These are phyloP conservation scores for Labeo catla DNA, from an alignment of 2,113 vertebrate genomes.

Conservation along the genomic window DNA sequence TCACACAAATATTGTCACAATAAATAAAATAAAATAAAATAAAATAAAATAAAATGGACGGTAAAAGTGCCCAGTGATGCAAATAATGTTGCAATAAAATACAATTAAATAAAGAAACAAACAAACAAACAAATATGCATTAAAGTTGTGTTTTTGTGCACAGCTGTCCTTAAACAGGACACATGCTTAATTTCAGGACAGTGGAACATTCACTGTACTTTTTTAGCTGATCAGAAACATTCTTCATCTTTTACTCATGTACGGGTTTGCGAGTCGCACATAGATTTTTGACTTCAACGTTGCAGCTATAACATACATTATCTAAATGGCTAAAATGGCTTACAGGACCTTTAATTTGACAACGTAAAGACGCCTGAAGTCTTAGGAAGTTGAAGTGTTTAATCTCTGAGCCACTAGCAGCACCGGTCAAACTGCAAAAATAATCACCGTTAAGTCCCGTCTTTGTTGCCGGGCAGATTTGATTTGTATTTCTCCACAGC, in stretches of 20 bases:
- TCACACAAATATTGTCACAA: not conserved
- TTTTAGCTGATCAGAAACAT: not conserved
- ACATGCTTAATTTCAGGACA: not conserved
- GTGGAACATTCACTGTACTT: not conserved
- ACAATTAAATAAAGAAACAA: not conserved
- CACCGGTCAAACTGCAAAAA: not conserved
- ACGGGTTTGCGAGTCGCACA: too few relatives aligned
- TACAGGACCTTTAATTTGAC: not conserved
- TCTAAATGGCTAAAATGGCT: not conserved
- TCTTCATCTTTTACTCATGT: not conserved
- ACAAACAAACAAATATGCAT: not conserved
- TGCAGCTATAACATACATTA: not conserved
- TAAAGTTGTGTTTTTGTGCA: not conserved
- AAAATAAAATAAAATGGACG: not conserved
- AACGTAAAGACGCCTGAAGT: not conserved
- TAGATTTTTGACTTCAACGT: not conserved
- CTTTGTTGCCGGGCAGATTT: conserved; percentile 60
- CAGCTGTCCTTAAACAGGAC: not conserved
- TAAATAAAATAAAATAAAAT: not conserved
- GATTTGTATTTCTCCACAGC: conserved; percentile 48
- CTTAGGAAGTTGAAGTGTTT: not conserved
- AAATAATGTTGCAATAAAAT: not conserved
- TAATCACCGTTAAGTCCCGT: not conserved
- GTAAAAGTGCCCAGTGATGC: too few relatives aligned
- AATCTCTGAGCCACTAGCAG: not conserved